phyloP scores from a whole-genome alignment of 1,140 invertebrate species.

The Drosophila kurseongensis region DNA sequence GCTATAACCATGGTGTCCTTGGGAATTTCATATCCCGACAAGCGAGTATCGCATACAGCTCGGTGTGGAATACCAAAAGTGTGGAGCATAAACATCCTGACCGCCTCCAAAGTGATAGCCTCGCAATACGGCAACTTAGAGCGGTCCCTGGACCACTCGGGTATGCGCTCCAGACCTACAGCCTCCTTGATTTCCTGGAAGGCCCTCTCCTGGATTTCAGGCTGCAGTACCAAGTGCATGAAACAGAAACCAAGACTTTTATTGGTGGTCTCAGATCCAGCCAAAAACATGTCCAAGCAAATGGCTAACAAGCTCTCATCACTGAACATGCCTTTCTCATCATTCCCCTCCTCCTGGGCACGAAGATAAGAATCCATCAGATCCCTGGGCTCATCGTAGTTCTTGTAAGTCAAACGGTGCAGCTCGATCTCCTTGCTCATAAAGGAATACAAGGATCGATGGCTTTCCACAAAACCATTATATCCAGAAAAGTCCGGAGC shows the following conservation, averaged over 20 bases:
- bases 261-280: constrained; percentile 92
- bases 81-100: constrained; percentile 91
- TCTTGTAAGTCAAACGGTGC: constrained; percentile 89
- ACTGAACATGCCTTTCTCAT: constrained; percentile 84
- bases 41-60: constrained; percentile 88
- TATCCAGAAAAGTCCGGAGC: constrained; percentile 92
- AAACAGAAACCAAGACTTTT: constrained; percentile 92
- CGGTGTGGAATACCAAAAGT: constrained; percentile 92
- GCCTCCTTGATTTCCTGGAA: constrained; percentile 92
- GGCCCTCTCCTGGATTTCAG: constrained; percentile 91
- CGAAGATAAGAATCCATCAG: constrained; percentile 94
- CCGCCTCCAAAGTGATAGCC: constrained; percentile 90
- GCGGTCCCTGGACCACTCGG: constrained; percentile 88
- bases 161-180: constrained; percentile 88
- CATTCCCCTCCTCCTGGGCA: constrained; percentile 86
- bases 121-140: constrained; percentile 90
- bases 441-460: constrained; percentile 90
- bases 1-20: constrained; percentile 94
- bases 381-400: constrained; percentile 88
- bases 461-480: constrained; percentile 89
- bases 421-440: constrained; percentile 89
- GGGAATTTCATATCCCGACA: constrained; percentile 90
- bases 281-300: constrained; percentile 93
- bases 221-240: constrained; percentile 90
- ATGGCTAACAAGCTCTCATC: constrained; percentile 91